Base-by-base conservation (phyloP, 2,797 vertebrate species). In the Fistularia commersonii region DNA sequence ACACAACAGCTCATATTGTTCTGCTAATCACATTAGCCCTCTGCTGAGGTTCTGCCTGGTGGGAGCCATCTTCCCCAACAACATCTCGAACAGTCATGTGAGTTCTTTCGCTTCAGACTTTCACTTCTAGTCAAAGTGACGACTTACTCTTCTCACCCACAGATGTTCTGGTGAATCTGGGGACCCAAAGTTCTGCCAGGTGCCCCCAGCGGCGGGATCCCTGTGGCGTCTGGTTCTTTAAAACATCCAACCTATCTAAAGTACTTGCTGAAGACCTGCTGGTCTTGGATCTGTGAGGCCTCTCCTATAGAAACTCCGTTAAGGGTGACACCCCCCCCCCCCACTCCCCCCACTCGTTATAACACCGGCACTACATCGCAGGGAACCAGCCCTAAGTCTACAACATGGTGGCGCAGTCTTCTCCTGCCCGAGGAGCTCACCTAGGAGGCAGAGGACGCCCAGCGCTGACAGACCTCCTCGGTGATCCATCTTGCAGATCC, bases 11-110 rank as follows among this genome's bases (percentile, higher is more conserved):
- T 32, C 45, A 75, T 72, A 87, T 87, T 90, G 88, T 91, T 64
- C 54, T 8, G 9, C 40, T 90, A 89, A 91, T 91, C 85, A 86
- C 80, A 89, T 90, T 85, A 88, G 76, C 81, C 82, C 74, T 80
- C 80, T 81, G 84, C 79, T 71, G 62, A 77, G 61, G 70, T 72
- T 69, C 75, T 82, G 69, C 68, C 76, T 76, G 82, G 68, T 76
- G 65, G 40, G 48, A 66, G 72, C 76, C 83, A 77, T 73, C 80
- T 74, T 74, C 64, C 69, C 80, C 69, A 61, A 63, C 76, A 87
- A 85, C 83, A 83, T 66, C 41, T 79, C 54, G 48, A 13, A 34
- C 15, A 45, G 64, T 91, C 89, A 89, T 89, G 84, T 88, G 89
- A 83, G 80, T 76, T 32, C n/a, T 41, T 54, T 52, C 41, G 42